Evolutionary conservation across 2,888 invertebrate genomes (phyloP), one percentile per base, ranked within the genome.

Genomic region (Lasioglossum calceatum): DNA sequence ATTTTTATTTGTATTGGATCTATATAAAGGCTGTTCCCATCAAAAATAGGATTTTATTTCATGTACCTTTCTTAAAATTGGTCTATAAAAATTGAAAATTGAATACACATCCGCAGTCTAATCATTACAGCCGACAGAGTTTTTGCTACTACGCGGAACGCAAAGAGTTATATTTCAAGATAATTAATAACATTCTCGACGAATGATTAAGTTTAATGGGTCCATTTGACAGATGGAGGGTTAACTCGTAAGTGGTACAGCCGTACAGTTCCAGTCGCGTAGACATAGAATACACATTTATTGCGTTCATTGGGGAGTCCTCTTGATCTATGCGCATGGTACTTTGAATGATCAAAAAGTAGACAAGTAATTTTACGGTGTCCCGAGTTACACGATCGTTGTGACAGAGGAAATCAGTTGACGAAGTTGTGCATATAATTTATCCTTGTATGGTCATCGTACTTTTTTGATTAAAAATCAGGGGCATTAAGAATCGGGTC

Each of bases 141-240:
- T 27, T 47, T 44, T 32, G 32, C 10, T 19, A 12, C 23, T 70
- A 12, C 39, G 4, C 4, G 14, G 44, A 47, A 64, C 44, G 19
- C 36, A 7, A 36, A 32, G 44, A 47, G 19, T 32, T 23, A 44
- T 27, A 54, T 32, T 42, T n/a, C 16, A 58, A 71, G 39, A 32
- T 58, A 79, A 72, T 79, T 58, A 72, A 58, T 72, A 72, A 70
- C 42, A 70, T 50, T 79, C 72, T 58, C 27, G 42, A 32, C 39
- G 79, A 27, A 42, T 58, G 71, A 72, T 72, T 79, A 58, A 39
- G 79, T 79, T 79, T 72, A 79, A 79, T 79, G 72, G 79, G 72
- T 58, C 32, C 79, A 70, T 79, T 72, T 72, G 71, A 58, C 72
- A 72, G 71, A 58, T 23, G 32, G 72, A 58, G 72, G 58, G 79